phyloP scores from a whole-genome alignment of 2,113 vertebrate species.

The Archocentrus centrarchus region DNA sequence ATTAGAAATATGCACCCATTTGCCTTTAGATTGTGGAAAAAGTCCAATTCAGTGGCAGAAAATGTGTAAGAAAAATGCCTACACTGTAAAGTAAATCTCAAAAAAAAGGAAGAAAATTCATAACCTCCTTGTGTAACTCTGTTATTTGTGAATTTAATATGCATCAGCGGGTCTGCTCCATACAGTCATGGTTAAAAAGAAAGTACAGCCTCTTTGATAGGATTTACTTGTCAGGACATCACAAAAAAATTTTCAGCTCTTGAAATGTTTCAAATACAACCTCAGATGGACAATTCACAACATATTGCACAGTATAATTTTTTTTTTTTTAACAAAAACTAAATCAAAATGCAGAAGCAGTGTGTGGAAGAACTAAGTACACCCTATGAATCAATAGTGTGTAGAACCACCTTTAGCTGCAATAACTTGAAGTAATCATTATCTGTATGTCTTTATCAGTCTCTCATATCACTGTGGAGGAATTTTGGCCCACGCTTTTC shows the following conservation, averaged over 20 bases:
- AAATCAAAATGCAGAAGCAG: no score
- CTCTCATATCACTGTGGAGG: neutral
- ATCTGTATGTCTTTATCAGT: neutral
- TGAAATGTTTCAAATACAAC: no score
- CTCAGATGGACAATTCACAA: no score
- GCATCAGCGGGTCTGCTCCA: neutral
- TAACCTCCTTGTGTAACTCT: neutral
- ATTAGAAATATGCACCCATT: accelerated
- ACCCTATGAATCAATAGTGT: neutral
- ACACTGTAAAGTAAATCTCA: neutral
- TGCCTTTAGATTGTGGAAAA: neutral
- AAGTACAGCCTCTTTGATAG: neutral
- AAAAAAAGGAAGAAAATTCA: neutral
- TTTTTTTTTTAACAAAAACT: no score
- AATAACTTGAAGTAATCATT: accelerated
- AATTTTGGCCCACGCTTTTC: neutral
- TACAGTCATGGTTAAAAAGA: neutral
- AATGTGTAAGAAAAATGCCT: neutral
- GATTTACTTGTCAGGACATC: neutral
- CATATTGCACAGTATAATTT: no score
- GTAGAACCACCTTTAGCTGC: neutral
- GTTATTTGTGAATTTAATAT: neutral
- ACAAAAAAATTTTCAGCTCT: no score
- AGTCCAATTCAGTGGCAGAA: neutral
- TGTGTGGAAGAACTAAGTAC: neutral